Conservation (phyloP, 2,888 invertebrate species). For the Eremobia ochroleuca region DNA sequence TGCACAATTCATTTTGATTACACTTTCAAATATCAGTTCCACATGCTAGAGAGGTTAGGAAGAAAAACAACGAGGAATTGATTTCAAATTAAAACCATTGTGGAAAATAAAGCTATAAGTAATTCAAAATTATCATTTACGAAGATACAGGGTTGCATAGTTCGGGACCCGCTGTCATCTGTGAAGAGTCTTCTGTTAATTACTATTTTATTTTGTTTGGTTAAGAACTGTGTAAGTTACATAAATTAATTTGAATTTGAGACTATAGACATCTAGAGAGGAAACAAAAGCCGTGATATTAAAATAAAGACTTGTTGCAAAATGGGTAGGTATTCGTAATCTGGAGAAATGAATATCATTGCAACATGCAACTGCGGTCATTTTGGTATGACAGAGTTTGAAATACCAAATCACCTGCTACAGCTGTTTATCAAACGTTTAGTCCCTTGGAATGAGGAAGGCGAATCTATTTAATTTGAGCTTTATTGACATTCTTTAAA, state of each 20-base stretch:
- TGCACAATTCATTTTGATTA: conserved; percentile 37
- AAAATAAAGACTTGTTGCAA: not conserved
- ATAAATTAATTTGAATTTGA: not conserved
- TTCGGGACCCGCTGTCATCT: not conserved
- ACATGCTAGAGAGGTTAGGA: not conserved
- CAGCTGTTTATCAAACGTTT: conserved; percentile 16
- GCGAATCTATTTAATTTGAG: not conserved
- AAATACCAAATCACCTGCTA: conserved; percentile 29
- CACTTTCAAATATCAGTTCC: conserved; percentile 2
- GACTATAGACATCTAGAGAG: not conserved
- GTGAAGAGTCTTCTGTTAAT: not conserved
- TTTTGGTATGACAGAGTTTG: not conserved
- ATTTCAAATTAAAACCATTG: not conserved
- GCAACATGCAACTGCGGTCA: not conserved
- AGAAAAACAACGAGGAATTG: not conserved
- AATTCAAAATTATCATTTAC: not conserved
- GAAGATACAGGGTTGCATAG: not conserved
- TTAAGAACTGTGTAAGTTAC: too few species aligned
- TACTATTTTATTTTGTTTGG: not conserved
- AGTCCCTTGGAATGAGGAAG: conserved; percentile 40
- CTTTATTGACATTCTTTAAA: not conserved
- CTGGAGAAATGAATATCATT: not conserved
- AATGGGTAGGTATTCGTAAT: not conserved
- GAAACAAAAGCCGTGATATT: not conserved
- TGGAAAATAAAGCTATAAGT: not conserved